Evolutionary conservation across 1,140 invertebrate species (phyloP).

Genomic region (Venturia canescens): DNA sequence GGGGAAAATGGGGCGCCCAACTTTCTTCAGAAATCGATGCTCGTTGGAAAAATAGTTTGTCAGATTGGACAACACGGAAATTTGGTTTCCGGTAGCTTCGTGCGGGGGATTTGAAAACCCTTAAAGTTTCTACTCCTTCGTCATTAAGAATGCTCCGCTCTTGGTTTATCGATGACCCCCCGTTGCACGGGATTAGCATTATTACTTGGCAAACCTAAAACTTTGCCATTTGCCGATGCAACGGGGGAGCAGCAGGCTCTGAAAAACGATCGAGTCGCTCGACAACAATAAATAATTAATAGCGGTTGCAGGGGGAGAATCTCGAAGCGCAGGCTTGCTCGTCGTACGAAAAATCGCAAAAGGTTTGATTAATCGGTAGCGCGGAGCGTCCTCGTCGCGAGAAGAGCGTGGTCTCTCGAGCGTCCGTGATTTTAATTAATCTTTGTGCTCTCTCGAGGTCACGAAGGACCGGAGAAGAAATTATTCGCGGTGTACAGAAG

Average conservation of each 20-base stretch:
- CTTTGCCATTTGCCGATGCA: background rate
- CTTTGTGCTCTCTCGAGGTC: conserved; percentile 26
- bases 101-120: background rate
- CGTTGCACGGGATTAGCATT: background rate
- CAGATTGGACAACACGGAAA: background rate
- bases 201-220: background rate
- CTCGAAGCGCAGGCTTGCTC: background rate
- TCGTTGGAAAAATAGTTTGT: conserved; percentile 63
- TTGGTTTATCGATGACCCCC: background rate
- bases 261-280: conserved; percentile 31
- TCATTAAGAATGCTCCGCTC: background rate
- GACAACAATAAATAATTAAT: conserved; percentile 46
- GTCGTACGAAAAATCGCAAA: conserved; percentile 37
- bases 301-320: conserved; percentile 18
- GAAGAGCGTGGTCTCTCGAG: conserved; percentile 16
- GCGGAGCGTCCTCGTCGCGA: conserved; percentile 13
- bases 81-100: background rate
- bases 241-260: background rate
- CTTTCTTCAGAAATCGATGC: conserved; percentile 68
- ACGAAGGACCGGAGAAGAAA: conserved; percentile 25
- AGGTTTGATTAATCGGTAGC: conserved; percentile 46
- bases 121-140: background rate
- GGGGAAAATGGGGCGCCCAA: conserved; percentile 51
- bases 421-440: conserved; percentile 42
- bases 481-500: conserved; percentile 21